Percentiles rank a stretch among this genome's conserved stretches.
These are phyloP conservation scores for Plagodis pulveraria DNA, from an alignment of 2,888 invertebrate species.

Conservation along the genomic window DNA sequence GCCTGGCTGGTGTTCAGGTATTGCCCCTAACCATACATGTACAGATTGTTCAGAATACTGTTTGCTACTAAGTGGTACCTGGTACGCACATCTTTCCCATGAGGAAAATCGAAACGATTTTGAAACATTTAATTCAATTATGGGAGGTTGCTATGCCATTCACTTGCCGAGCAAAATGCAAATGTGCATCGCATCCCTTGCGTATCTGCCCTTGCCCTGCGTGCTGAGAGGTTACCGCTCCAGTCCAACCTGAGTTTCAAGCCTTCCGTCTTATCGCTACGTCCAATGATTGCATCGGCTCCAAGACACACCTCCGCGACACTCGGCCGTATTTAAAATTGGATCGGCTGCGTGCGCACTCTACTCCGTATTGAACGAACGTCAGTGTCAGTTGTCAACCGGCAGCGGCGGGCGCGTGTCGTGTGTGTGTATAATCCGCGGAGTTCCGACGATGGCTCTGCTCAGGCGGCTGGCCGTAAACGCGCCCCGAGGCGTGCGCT, in stretches of 20 bases:
- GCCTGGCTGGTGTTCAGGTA: no score
- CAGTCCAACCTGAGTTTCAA: no score
- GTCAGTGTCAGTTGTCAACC: slow-evolving; percentile 64
- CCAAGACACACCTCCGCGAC: slow-evolving; percentile 76
- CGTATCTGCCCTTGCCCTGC: slow-evolving; percentile 30
- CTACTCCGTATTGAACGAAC: slow-evolving; percentile 72
- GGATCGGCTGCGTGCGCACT: slow-evolving; percentile 78
- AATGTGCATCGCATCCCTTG: slow-evolving; percentile 13
- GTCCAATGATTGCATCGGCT: no score
- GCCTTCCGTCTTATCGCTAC: no score
- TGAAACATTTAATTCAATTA: no score
- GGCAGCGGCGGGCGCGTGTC: slow-evolving; percentile 67
- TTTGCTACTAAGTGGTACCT: no score
- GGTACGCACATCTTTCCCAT: no score
- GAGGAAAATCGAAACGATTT: no score
- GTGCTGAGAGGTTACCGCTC: slow-evolving; percentile 37
- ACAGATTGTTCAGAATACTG: no score
- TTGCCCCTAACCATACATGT: no score
- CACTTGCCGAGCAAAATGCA: slow-evolving; percentile 29
- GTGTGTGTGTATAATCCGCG: slow-evolving; percentile 56
- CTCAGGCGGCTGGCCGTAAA: slow-evolving; percentile 72
- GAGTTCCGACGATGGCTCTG: slow-evolving; percentile 75
- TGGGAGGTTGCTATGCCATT: background rate
- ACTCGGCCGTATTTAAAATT: slow-evolving; percentile 67
- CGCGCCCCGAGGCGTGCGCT: slow-evolving; percentile 66